These are phyloP conservation scores for Falco rusticolus DNA, from an alignment of 2,797 vertebrate species.

Conservation along the genomic window DNA sequence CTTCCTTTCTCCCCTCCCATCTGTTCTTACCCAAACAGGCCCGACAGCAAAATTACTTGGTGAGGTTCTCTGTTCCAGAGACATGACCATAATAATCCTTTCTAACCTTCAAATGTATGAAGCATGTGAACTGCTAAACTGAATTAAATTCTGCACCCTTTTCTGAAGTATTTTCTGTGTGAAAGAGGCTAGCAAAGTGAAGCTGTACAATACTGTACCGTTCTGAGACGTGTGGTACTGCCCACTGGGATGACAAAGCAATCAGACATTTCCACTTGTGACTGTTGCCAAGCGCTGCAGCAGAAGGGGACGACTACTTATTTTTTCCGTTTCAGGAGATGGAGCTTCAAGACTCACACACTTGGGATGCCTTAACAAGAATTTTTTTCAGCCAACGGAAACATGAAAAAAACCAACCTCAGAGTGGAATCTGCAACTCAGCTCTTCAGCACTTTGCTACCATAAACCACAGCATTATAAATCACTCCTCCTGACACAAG, in stretches of 20 bases:
- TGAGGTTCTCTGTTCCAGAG: background rate
- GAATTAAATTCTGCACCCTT: background rate
- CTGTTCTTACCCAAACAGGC: conserved; percentile 51
- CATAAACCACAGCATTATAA: background rate
- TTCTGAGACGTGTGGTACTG: background rate
- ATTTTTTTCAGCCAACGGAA: background rate
- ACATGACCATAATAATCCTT: background rate
- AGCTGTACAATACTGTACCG: background rate
- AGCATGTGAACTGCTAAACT: background rate
- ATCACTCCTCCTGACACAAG: background rate
- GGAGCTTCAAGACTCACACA: background rate
- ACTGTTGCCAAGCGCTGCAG: conserved; percentile 50
- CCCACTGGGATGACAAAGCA: conserved; percentile 60
- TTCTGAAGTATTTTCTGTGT: background rate
- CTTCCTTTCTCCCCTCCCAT: conserved; percentile 53
- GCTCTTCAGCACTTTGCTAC: conserved; percentile 2
- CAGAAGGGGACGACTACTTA: conserved; percentile 24
- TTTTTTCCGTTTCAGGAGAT: conserved; percentile 25
- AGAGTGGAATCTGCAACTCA: conserved; percentile 10
- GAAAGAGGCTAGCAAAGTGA: background rate
- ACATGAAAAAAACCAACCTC: background rate
- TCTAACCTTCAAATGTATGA: background rate
- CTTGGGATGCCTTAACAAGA: conserved; percentile 38
- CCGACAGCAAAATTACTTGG: conserved; percentile 24
- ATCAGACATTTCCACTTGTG: conserved; percentile 43